Conservation (phyloP, 1,140 invertebrate species). For the Leptoteleia sp. region DNA sequence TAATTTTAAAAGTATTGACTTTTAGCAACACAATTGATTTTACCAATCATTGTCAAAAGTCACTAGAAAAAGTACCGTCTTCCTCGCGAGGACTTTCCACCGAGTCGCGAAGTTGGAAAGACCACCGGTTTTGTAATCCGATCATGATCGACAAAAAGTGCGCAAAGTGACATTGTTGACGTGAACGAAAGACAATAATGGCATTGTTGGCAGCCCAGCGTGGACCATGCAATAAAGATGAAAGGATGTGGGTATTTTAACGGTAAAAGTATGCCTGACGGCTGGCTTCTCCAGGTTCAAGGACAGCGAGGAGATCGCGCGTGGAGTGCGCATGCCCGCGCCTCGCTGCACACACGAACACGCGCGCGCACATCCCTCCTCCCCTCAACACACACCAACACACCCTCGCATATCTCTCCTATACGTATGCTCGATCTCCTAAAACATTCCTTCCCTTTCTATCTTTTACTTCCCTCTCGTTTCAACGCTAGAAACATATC, state of each 20-base stretch:
- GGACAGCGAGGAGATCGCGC: slow-evolving; percentile 67
- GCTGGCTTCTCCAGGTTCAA: slow-evolving; percentile 73
- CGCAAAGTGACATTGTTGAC: slow-evolving; percentile 56
- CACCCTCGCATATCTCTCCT: neutral
- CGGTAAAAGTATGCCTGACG: slow-evolving; percentile 77
- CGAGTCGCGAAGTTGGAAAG: neutral
- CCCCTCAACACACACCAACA: slow-evolving; percentile 15
- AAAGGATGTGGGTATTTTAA: slow-evolving; percentile 79
- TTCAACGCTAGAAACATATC: too few species aligned
- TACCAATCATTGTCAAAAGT: too few species aligned
- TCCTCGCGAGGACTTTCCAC: too few species aligned
- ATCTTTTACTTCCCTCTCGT: neutral
- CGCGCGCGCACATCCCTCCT: too few species aligned
- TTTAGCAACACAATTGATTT: too few species aligned
- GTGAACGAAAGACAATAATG: slow-evolving; percentile 60
- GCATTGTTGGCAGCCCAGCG: slow-evolving; percentile 52
- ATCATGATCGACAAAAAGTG: slow-evolving; percentile 46
- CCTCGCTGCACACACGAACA: slow-evolving; percentile 35
- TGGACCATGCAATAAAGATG: slow-evolving; percentile 72
- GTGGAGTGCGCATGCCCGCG: slow-evolving; percentile 45
- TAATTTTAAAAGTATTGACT: too few species aligned
- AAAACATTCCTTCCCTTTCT: slow-evolving; percentile 5
- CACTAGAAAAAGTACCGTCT: too few species aligned
- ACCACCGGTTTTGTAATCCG: slow-evolving; percentile 37
- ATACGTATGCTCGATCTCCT: neutral